phyloP scores from a whole-genome alignment of 2,797 vertebrate genomes.

The Pangasius larnaudii region DNA sequence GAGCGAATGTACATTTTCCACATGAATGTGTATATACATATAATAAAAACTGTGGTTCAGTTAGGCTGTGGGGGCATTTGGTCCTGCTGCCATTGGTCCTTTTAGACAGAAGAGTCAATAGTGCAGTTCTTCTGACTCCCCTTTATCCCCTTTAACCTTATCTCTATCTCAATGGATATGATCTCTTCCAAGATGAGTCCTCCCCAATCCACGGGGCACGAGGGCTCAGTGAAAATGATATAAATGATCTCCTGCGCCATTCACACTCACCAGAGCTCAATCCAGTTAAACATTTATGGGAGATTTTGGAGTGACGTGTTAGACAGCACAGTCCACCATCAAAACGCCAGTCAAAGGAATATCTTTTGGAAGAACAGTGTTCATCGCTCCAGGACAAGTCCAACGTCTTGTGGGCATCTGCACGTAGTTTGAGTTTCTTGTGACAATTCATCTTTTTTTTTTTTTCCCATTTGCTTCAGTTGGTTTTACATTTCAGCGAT shows the following conservation, averaged over 20 bases:
- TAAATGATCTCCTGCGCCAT: background rate
- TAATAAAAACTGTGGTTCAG: background rate
- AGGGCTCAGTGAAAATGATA: background rate
- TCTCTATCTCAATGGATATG: background rate
- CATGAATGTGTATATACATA: background rate
- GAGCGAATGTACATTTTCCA: background rate
- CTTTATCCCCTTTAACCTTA: background rate
- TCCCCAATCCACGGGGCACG: background rate
- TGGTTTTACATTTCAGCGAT: background rate
- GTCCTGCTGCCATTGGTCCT: background rate
- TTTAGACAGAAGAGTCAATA: background rate
- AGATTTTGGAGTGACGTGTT: background rate
- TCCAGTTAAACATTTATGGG: background rate
- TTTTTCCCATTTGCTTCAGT: background rate
- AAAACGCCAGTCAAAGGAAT: background rate
- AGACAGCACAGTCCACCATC: background rate
- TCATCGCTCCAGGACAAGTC: background rate
- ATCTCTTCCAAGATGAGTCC: background rate
- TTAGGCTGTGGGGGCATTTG: background rate
- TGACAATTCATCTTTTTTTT: background rate
- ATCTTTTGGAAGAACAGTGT: background rate
- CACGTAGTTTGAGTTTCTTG: background rate
- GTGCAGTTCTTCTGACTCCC: constrained; percentile 1
- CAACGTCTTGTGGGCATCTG: background rate
- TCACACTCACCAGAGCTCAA: background rate